These are phyloP conservation scores for Bufo gargarizans DNA, from an alignment of 2,113 vertebrate genomes.

Conservation along the genomic window DNA sequence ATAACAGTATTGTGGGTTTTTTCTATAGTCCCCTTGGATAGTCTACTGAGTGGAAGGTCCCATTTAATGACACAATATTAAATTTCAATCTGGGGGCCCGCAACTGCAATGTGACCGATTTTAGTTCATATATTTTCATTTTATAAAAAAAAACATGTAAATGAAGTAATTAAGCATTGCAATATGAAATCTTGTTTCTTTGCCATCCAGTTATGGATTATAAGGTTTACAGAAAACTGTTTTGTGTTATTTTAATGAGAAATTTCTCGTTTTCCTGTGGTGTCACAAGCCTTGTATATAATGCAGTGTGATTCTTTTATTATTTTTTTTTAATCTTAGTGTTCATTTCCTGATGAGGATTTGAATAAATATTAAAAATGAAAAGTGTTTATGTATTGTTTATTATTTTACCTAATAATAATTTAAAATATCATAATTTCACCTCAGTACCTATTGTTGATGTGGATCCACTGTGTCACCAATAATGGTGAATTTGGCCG, in stretches of 20 bases:
- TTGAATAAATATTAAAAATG: conserved; percentile 84
- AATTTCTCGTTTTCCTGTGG: conserved; percentile 77
- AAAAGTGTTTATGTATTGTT: conserved; percentile 70
- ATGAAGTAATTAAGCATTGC: conserved; percentile 66
- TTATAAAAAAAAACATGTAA: conserved; percentile 63
- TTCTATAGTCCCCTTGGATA: conserved; percentile 74
- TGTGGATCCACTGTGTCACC: no score
- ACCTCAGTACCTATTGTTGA: not conserved
- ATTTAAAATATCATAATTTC: not conserved
- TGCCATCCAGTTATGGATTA: conserved; percentile 68
- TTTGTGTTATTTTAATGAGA: conserved; percentile 65
- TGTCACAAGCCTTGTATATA: conserved; percentile 82
- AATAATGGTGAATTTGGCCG: no score
- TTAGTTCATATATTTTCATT: conserved; percentile 64
- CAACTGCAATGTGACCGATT: conserved; percentile 65
- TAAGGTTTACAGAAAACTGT: conserved; percentile 71
- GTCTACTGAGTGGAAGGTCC: conserved; percentile 54
- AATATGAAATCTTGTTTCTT: conserved; percentile 65
- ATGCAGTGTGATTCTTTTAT: conserved; percentile 80
- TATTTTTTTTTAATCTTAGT: conserved; percentile 80
- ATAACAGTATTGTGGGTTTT: conserved; percentile 71
- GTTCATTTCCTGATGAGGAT: conserved; percentile 84
- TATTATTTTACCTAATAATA: not conserved
- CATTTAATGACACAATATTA: not conserved
- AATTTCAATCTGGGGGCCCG: conserved; percentile 57